Conservation (phyloP, 2,797 vertebrate genomes). For the Rhodeus uyekii region DNA sequence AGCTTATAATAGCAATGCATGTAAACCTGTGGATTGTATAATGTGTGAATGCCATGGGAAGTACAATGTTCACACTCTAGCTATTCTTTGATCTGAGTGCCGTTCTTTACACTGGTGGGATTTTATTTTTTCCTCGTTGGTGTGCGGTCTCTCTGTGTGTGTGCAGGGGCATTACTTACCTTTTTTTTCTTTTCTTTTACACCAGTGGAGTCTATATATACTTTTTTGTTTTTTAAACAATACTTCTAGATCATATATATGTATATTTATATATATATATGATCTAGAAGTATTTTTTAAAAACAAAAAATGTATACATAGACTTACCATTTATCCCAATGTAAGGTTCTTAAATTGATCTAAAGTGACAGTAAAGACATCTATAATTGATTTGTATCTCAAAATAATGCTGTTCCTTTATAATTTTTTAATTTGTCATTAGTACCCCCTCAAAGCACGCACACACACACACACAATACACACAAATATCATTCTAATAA, state of each 20-base stretch:
- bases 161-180: background rate
- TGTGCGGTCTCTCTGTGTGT: background rate
- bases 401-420: too few relatives aligned
- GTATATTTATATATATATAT: background rate
- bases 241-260: background rate
- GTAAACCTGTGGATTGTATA: slow-evolving; percentile 19
- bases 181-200: background rate
- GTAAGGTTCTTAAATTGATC: too few relatives aligned
- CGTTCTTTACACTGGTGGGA: background rate
- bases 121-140: slow-evolving; percentile 8
- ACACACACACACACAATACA: too few relatives aligned
- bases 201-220: background rate
- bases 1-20: slow-evolving; percentile 28
- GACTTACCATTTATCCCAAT: too few relatives aligned
- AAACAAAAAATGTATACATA: too few relatives aligned
- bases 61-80: slow-evolving; percentile 20
- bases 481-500: too few relatives aligned
- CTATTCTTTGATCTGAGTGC: slow-evolving; percentile 15
- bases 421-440: too few relatives aligned
- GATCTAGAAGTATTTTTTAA: too few relatives aligned
- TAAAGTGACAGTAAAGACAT: too few relatives aligned
- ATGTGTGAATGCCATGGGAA: slow-evolving; percentile 39
- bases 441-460: too few relatives aligned
- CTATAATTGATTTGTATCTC: too few relatives aligned
- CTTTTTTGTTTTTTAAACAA: background rate